Conservation (phyloP, 2,113 vertebrate species). For the Balaeniceps rex region DNA sequence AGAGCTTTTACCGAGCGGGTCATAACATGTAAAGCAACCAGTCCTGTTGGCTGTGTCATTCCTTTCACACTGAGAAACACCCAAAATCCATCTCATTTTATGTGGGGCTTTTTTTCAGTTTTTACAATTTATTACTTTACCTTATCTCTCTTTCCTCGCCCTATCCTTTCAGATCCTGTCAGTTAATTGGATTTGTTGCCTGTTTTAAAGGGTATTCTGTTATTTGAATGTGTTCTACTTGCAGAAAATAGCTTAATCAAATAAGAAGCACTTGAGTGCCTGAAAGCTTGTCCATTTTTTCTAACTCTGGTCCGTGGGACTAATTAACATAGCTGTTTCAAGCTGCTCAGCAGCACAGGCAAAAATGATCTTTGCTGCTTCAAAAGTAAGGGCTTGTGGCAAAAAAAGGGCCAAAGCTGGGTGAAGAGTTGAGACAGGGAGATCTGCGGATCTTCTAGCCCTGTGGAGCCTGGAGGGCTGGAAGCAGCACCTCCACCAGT, state of each 20-base stretch:
- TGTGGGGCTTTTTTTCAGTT: not conserved
- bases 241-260: conserved; percentile 34
- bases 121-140: not conserved
- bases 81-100: not conserved
- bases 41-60: not conserved
- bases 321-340: conserved; percentile 30
- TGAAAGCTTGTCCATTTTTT: conserved; percentile 30
- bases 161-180: conserved; percentile 1
- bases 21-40: not conserved
- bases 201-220: conserved; percentile 7
- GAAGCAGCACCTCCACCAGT: not conserved
- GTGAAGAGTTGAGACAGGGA: not conserved
- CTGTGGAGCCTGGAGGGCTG: not conserved
- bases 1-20: not conserved
- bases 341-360: not conserved
- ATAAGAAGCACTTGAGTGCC: not conserved
- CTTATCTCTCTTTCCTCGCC: not conserved
- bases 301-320: conserved; percentile 7
- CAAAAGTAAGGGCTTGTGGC: not conserved
- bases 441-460: not conserved
- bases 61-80: not conserved
- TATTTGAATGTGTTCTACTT: conserved; percentile 24
- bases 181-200: conserved; percentile 30
- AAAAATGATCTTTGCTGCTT: not conserved
- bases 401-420: not conserved